Percentiles rank a stretch among this genome's conserved stretches.
phyloP scores from a whole-genome alignment of 2,888 invertebrate genomes.

The Drosophila mercatorum region DNA sequence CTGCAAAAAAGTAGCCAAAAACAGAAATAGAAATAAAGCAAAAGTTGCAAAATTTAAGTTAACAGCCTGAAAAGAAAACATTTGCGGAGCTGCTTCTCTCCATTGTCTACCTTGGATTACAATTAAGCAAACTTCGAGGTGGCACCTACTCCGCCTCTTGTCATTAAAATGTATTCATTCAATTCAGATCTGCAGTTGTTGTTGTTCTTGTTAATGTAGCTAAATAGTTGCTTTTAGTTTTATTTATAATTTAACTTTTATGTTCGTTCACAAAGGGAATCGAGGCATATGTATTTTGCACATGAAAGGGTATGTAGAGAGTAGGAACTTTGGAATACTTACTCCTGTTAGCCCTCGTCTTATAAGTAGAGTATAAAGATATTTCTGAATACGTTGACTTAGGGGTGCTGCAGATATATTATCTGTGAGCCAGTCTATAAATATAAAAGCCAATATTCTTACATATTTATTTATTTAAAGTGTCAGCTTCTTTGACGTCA shows the following conservation, averaged over 20 bases:
- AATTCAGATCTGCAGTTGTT: slow-evolving; percentile 28
- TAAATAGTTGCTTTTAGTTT: not conserved
- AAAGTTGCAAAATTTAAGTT: slow-evolving; percentile 27
- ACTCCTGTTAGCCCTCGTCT: too few species aligned
- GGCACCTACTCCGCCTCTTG: slow-evolving; percentile 31
- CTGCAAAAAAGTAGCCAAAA: slow-evolving; percentile 87
- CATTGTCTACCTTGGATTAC: slow-evolving; percentile 21
- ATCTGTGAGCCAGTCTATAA: too few species aligned
- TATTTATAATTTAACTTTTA: not conserved
- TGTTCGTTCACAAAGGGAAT: too few species aligned
- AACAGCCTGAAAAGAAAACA: slow-evolving; percentile 12
- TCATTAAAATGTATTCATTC: slow-evolving; percentile 72
- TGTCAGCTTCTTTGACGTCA: slow-evolving; percentile 66
- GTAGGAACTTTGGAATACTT: too few species aligned
- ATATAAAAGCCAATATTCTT: too few species aligned
- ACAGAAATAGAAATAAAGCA: slow-evolving; percentile 23
- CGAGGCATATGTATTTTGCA: too few species aligned
- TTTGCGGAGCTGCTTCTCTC: slow-evolving; percentile 7
- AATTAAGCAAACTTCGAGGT: slow-evolving; percentile 26
- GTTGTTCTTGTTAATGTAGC: slow-evolving; percentile 11
- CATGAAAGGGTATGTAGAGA: too few species aligned
- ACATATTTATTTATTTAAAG: not conserved
- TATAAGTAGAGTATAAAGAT: too few species aligned
- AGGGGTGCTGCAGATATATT: too few species aligned
- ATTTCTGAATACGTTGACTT: too few species aligned